These are phyloP conservation scores for Drosophila kepulauana DNA, from an alignment of 1,140 invertebrate genomes.

Conservation along the genomic window DNA sequence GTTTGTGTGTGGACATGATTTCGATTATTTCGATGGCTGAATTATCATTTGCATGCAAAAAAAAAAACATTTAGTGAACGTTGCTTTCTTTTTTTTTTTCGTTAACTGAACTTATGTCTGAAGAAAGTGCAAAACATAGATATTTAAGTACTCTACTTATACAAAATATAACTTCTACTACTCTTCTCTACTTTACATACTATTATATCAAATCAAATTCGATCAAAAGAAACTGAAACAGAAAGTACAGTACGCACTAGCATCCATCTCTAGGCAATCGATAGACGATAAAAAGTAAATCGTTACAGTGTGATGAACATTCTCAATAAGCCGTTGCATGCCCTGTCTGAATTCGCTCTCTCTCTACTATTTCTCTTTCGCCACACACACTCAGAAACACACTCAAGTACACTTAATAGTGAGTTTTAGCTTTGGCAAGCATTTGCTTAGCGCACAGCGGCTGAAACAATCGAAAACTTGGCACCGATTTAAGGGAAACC, in stretches of 20 bases:
- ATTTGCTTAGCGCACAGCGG: conserved; percentile 46
- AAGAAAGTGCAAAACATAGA: conserved; percentile 19
- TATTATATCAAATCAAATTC: conserved; percentile 1
- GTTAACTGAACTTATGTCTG: conserved; percentile 17
- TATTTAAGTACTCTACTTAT: conserved; percentile 14
- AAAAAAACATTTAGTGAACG: conserved; percentile 47
- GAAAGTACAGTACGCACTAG: conserved; percentile 31
- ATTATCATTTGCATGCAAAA: conserved; percentile 71
- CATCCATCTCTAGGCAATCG: conserved; percentile 34
- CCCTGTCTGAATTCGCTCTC: neutral
- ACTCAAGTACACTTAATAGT: conserved; percentile 19
- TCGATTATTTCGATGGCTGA: conserved; percentile 65
- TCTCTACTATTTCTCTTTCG: neutral
- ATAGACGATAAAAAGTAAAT: conserved; percentile 2
- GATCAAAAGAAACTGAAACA: conserved; percentile 4
- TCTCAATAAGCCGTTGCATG: conserved; percentile 31
- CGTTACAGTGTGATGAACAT: conserved; percentile 9
- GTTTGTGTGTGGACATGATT: conserved; percentile 30
- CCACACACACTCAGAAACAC: conserved; percentile 8
- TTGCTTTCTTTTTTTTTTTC: conserved; percentile 34
- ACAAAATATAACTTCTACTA: neutral
- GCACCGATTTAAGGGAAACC: conserved; percentile 20
- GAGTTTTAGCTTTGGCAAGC: conserved; percentile 28
- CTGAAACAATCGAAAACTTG: conserved; percentile 22
- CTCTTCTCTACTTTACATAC: too few relatives aligned